A percentile compares a stretch with the other conserved stretches of the same genome.
Evolutionary conservation across 1,140 invertebrate species (phyloP).

Genomic region (Drosophila orena): DNA sequence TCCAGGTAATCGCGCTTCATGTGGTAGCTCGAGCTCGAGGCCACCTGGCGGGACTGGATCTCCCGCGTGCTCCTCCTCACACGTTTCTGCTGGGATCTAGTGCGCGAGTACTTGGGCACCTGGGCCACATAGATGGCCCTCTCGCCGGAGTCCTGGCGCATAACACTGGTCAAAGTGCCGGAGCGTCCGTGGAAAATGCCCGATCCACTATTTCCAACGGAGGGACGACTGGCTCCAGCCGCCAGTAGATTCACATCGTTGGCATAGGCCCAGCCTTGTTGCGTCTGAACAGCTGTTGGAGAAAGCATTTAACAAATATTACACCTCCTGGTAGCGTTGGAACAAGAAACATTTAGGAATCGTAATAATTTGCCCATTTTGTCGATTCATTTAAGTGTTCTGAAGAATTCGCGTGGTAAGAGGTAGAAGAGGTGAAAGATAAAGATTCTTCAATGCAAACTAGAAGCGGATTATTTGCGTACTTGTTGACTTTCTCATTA

Average conservation of each 20-base stretch:
- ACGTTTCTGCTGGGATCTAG: not conserved
- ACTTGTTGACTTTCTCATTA: not conserved
- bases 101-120: constrained; percentile 51
- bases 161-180: constrained; percentile 50
- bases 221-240: constrained; percentile 84
- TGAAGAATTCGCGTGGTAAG: not conserved
- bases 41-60: not conserved
- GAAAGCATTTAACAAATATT: not conserved
- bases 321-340: too few relatives aligned
- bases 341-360: too few relatives aligned
- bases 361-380: too few relatives aligned
- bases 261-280: constrained; percentile 85
- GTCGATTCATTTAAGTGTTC: not conserved
- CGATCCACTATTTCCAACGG: constrained; percentile 77
- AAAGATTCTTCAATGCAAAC: too few relatives aligned
- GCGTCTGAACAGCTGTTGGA: constrained; percentile 85
- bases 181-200: constrained; percentile 85
- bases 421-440: too few relatives aligned
- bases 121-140: constrained; percentile 55
- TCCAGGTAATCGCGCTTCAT: constrained; percentile 66
- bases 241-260: constrained; percentile 86
- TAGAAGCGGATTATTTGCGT: not conserved
- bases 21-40: constrained; percentile 15
- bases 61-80: not conserved
- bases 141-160: constrained; percentile 47